Percentiles rank a stretch among this genome's conserved stretches.
Conservation (phyloP, 2,888 invertebrate species). For the Steromphala cineraria region DNA sequence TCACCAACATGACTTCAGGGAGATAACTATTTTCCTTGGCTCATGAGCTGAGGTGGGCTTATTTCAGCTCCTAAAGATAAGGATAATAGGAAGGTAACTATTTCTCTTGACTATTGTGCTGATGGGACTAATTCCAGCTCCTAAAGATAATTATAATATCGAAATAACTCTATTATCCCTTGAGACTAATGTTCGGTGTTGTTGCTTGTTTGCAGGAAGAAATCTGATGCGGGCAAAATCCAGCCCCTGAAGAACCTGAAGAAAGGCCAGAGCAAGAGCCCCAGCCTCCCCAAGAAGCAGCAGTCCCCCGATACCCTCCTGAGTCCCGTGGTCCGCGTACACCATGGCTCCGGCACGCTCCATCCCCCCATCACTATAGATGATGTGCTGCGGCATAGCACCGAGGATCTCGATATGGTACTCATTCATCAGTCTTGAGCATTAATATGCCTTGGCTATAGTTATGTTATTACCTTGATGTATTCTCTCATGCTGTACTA, state of each 20-base stretch:
- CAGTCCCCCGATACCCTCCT: constrained; percentile 32
- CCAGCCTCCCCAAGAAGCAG: constrained; percentile 57
- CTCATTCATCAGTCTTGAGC: constrained; percentile 26
- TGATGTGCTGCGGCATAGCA: constrained; percentile 36
- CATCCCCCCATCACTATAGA: constrained; percentile 35
- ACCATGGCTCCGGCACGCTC: constrained; percentile 31
- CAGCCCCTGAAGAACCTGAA: constrained; percentile 47
- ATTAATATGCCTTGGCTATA: too few relatives aligned
- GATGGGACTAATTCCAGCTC: neutral
- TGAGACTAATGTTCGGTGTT: neutral
- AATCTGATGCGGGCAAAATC: constrained; percentile 54
- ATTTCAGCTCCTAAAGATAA: too few relatives aligned
- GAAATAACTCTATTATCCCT: neutral
- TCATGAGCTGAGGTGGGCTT: too few relatives aligned
- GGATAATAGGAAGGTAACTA: too few relatives aligned
- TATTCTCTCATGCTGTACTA: too few relatives aligned
- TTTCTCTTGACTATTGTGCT: too few relatives aligned
- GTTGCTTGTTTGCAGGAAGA: constrained; percentile 52
- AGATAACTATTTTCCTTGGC: too few relatives aligned
- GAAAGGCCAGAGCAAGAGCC: constrained; percentile 59
- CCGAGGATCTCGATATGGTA: constrained; percentile 56
- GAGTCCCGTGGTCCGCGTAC: neutral
- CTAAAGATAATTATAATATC: neutral
- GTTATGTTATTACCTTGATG: too few relatives aligned
- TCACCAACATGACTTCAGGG: too few relatives aligned